phyloP scores from a whole-genome alignment of 37 sponge, comb jelly and placozoan genomes.

The Haliclona indistincta region DNA sequence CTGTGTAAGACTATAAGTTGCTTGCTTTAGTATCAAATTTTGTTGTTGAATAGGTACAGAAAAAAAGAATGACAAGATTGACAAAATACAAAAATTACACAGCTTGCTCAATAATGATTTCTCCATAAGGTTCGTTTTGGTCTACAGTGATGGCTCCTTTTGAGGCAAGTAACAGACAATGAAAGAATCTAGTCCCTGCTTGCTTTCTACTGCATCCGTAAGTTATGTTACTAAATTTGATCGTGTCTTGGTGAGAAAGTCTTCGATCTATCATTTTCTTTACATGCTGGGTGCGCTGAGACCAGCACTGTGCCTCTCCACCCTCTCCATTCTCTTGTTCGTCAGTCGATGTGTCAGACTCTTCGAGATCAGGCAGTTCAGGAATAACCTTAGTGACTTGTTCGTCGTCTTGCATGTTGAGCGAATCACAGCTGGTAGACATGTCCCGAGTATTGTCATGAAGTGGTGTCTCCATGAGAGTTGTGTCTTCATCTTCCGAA shows the following conservation, averaged over 20 bases:
- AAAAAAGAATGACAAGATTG: too few relatives aligned
- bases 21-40: too few relatives aligned
- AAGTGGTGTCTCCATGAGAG: too few relatives aligned
- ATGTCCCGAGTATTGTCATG: too few relatives aligned
- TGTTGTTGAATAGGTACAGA: too few relatives aligned
- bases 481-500: too few relatives aligned
- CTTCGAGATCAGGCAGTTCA: conserved; percentile 31
- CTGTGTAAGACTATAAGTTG: too few relatives aligned
- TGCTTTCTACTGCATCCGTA: conserved; percentile 76
- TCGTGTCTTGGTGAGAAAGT: conserved; percentile 39
- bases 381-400: conserved; percentile 18
- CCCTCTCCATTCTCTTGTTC: conserved; percentile 44
- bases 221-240: conserved; percentile 67
- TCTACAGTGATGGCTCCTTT: conserved; percentile 70
- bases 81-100: too few relatives aligned
- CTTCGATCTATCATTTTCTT: conserved; percentile 48
- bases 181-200: conserved; percentile 88
- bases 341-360: background rate
- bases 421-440: too few relatives aligned
- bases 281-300: conserved; percentile 80
- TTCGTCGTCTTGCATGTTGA: conserved; percentile 3
- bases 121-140: conserved; percentile 81
- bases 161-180: conserved; percentile 84
- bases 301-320: conserved; percentile 84
- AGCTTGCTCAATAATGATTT: conserved; percentile 73